These are phyloP conservation scores for Ginglymostoma cirratum DNA, from an alignment of 2,113 vertebrate species.

Conservation along the genomic window DNA sequence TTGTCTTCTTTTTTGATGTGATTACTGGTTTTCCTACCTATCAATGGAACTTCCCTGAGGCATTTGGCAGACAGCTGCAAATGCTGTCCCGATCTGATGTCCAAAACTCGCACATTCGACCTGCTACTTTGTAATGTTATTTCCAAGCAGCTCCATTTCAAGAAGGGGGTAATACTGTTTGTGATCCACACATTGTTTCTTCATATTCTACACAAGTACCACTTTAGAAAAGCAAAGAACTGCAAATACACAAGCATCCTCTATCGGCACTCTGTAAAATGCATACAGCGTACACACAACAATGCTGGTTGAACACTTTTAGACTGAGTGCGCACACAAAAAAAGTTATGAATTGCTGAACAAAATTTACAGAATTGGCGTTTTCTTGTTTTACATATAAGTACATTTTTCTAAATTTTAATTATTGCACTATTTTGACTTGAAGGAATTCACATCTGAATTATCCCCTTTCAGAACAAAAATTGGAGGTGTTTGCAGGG, in stretches of 20 bases:
- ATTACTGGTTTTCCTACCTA: neutral
- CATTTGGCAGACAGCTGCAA: neutral
- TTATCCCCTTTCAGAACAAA: neutral
- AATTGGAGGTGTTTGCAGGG: neutral
- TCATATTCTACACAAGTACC: neutral
- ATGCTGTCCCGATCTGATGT: neutral
- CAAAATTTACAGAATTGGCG: neutral
- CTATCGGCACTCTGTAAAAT: neutral
- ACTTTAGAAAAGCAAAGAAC: neutral
- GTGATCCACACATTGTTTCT: neutral
- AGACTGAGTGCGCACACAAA: neutral
- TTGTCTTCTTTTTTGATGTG: neutral
- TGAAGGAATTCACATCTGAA: slow-evolving; percentile 17
- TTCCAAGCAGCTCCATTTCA: slow-evolving; percentile 2
- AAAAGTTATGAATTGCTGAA: neutral
- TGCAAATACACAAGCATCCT: neutral
- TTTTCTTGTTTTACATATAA: neutral
- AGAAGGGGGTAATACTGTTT: neutral
- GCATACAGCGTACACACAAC: neutral
- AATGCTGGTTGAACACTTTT: neutral
- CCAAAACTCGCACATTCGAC: neutral
- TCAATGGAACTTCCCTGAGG: neutral
- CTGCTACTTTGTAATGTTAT: neutral
- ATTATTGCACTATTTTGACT: neutral
- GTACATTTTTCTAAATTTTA: neutral